Base-by-base conservation (phyloP, 2,113 vertebrate species). In the Triplophysa tibetana region DNA sequence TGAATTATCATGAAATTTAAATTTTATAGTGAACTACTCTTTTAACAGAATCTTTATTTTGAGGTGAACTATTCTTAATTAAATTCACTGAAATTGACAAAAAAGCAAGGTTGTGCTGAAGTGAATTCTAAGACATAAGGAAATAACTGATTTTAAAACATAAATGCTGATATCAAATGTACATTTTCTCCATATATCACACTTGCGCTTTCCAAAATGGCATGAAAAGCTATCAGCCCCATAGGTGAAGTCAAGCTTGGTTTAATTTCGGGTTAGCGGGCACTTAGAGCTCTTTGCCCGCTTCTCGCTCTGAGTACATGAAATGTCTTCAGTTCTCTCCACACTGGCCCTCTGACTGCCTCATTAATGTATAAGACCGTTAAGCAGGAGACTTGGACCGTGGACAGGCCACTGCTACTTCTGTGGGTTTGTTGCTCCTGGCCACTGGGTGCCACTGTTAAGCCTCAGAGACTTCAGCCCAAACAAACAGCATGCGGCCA, bases 401-500 rank as follows among this genome's bases (percentile, higher is more conserved):
- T 48, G 68, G 24, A 65, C 52, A 62, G 26, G 61, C 10, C 62
- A 66, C 33, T 77, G 68, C 79, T 58, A 62, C 78, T 45, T 76
- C 17, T 10, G 79, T 29, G 11, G 24, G 70, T 41, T 26, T 87
- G 86, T 86, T 79, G 69, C 70, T 85, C 80, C 89, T 86, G 85
- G 80, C 82, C 78, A 61, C 72, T 63, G 24, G 68, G 64, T 73
- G n/a, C 60, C 65, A 83, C 82, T 26, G 33, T 38, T 70, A 62
- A 54, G 66, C 78, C 78, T 67, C 81, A 69, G 79, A 84, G 70
- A 54, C 63, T 65, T 83, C 80, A 82, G 77, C 64, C 76, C 74
- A 85, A 89, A 87, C 81, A 75, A 79, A 81, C n/a, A 69, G 65
- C 21, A 48, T 66, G 62, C 13, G 38, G 66, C 81, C 81, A 85